A percentile compares a stretch with the other conserved stretches of the same genome.
Conservation (phyloP, 2,113 vertebrate species). For the Ivindomyrus marchei region DNA sequence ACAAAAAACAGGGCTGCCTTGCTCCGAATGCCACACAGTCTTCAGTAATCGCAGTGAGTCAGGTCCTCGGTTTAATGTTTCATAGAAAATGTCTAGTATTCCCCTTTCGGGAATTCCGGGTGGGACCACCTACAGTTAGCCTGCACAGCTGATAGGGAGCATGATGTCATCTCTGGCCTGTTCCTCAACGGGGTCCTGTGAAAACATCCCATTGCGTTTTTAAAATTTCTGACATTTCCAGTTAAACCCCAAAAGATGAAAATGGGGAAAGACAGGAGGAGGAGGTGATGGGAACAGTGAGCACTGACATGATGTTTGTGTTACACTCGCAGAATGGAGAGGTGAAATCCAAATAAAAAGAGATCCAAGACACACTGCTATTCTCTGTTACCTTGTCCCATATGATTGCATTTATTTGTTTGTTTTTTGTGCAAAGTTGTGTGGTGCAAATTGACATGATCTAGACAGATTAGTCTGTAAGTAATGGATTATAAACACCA, state of each 20-base stretch:
- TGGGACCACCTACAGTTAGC: neutral
- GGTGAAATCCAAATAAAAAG: neutral
- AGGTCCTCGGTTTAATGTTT: neutral
- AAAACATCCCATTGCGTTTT: neutral
- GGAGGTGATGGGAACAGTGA: neutral
- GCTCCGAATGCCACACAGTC: neutral
- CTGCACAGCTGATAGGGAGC: neutral
- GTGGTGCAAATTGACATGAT: conserved; percentile 24
- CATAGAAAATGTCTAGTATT: neutral
- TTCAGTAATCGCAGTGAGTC: neutral
- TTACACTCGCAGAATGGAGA: neutral
- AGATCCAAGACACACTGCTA: conserved; percentile 37
- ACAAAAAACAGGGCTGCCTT: neutral
- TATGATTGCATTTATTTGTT: conserved; percentile 24
- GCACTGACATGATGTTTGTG: neutral
- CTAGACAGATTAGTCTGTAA: conserved; percentile 39
- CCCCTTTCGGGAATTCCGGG: neutral
- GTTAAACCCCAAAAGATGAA: neutral
- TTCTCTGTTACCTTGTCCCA: conserved; percentile 26
- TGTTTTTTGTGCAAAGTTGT: conserved; percentile 33
- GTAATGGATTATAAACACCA: conserved; percentile 58
- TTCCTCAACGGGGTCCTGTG: neutral
- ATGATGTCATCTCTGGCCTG: neutral
- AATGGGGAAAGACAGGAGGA: neutral
- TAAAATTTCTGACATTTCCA: neutral